A percentile compares a stretch with the other conserved stretches of the same genome.
Conservation (phyloP, 2,797 vertebrate species). For the Notoglanidium macrostoma region DNA sequence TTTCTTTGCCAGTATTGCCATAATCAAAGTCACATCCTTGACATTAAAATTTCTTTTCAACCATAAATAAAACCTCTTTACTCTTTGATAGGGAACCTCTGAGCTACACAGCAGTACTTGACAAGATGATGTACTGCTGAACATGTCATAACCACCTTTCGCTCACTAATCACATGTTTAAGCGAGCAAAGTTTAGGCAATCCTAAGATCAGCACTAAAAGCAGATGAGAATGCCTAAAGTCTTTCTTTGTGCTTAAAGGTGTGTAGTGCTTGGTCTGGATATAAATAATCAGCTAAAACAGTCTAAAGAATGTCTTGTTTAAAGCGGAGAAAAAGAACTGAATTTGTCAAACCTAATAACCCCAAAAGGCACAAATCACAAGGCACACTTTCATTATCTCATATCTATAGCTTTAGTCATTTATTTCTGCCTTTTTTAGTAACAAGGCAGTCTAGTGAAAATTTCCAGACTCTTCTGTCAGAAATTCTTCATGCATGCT, state of each 20-base stretch:
- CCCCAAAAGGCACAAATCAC: slow-evolving; percentile 24
- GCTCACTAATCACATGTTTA: not conserved
- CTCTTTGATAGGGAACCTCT: not conserved
- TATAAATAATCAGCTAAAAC: not conserved
- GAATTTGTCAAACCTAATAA: slow-evolving; percentile 20
- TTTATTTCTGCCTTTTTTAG: slow-evolving; percentile 37
- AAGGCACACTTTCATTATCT: slow-evolving; percentile 7
- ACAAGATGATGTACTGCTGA: not conserved
- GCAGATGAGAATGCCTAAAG: not conserved
- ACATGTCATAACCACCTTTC: not conserved
- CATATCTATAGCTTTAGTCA: slow-evolving; percentile 32
- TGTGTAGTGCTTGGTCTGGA: not conserved
- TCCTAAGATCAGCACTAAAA: not conserved
- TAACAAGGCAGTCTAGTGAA: slow-evolving; percentile 19
- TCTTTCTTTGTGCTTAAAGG: not conserved
- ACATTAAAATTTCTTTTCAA: not conserved
- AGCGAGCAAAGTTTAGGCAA: not conserved
- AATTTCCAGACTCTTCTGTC: slow-evolving; percentile 44
- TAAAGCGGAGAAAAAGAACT: not conserved
- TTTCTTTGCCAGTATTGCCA: slow-evolving; percentile 25
- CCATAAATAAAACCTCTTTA: slow-evolving; percentile 14
- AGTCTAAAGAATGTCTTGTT: not conserved
- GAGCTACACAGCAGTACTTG: not conserved
- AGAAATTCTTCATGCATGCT: slow-evolving; percentile 25
- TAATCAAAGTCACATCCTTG: slow-evolving; percentile 17